A percentile compares a stretch with the other conserved stretches of the same genome.
Evolutionary conservation across 2,888 invertebrate species (phyloP).

Genomic region (Automeris io): DNA sequence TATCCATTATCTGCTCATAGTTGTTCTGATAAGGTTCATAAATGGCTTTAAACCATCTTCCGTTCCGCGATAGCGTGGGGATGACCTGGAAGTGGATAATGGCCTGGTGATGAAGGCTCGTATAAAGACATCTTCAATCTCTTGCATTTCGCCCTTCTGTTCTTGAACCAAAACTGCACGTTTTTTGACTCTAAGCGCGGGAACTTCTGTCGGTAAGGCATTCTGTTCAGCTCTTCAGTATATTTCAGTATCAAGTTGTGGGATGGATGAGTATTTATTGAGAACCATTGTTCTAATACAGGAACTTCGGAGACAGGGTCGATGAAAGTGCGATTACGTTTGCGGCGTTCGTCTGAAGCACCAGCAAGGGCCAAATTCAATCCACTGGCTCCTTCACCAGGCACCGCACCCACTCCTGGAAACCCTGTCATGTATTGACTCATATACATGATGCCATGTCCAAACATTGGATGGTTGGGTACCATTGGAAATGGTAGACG

Average conservation of each 20-base stretch:
- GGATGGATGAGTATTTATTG: constrained; percentile 98
- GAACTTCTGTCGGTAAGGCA: constrained; percentile 98
- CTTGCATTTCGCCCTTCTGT: constrained; percentile 98
- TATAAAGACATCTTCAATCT: constrained; percentile 94
- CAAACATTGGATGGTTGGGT: constrained; percentile 89
- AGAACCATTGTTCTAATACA: constrained; percentile 95
- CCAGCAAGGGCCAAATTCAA: constrained; percentile 80
- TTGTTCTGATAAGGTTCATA: constrained; percentile 14
- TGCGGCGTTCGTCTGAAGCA: constrained; percentile 90
- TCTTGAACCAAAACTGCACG: constrained; percentile 99
- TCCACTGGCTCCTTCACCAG: constrained; percentile 77
- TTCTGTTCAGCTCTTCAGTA: constrained; percentile 96
- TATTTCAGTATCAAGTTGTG: constrained; percentile 98
- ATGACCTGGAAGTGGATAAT: constrained; percentile 75
- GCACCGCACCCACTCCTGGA: constrained; percentile 72
- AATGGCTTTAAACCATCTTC: constrained; percentile 52
- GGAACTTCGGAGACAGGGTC: constrained; percentile 99
- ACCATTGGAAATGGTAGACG: constrained; percentile 85
- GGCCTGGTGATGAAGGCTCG: constrained; percentile 82
- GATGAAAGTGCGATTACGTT: constrained; percentile 98
- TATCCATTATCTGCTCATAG: constrained; percentile 1
- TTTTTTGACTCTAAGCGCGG: constrained; percentile 99
- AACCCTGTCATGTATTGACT: constrained; percentile 85
- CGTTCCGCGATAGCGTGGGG: constrained; percentile 73
- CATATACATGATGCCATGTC: constrained; percentile 95